These are phyloP conservation scores for Amiota minor DNA, from an alignment of 2,888 invertebrate genomes.

Conservation along the genomic window DNA sequence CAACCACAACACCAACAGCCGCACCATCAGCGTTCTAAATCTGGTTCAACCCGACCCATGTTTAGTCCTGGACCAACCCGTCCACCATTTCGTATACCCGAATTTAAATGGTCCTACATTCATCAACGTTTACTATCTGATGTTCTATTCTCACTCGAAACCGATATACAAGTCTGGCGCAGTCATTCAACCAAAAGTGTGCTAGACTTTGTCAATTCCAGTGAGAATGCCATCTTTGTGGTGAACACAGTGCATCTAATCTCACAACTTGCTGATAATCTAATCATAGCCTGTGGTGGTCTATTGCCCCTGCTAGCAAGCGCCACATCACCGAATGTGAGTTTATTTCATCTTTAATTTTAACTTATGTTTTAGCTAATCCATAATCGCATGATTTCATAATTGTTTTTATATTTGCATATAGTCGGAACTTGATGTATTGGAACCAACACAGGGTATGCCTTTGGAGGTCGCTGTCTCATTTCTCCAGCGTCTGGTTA, in stretches of 20 bases:
- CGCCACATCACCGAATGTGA: constrained; percentile 98
- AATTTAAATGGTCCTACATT: constrained; percentile 99
- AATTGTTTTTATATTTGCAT: background rate
- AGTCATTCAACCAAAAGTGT: constrained; percentile 98
- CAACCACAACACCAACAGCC: constrained; percentile 9
- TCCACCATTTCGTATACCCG: constrained; percentile 98
- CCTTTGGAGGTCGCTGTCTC: constrained; percentile 98
- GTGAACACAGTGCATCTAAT: constrained; percentile 99
- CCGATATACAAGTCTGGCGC: constrained; percentile 94
- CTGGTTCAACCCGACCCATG: constrained; percentile 86
- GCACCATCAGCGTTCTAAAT: constrained; percentile 74
- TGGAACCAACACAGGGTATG: constrained; percentile 99
- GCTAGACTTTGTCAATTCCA: constrained; percentile 97
- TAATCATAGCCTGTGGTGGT: constrained; percentile 99
- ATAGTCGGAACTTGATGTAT: constrained; percentile 97
- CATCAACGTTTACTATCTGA: constrained; percentile 97
- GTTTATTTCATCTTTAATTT: constrained; percentile 62
- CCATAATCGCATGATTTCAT: background rate
- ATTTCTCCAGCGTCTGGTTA: constrained; percentile 97
- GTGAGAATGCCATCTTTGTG: constrained; percentile 98
- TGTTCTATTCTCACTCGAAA: constrained; percentile 96
- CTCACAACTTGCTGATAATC: constrained; percentile 98
- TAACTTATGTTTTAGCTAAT: constrained; percentile 3
- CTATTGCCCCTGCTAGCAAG: constrained; percentile 96
- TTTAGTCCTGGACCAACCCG: constrained; percentile 94